These are phyloP conservation scores for Otocyon megalotis DNA, from an alignment of 2,113 vertebrate species.

Conservation along the genomic window DNA sequence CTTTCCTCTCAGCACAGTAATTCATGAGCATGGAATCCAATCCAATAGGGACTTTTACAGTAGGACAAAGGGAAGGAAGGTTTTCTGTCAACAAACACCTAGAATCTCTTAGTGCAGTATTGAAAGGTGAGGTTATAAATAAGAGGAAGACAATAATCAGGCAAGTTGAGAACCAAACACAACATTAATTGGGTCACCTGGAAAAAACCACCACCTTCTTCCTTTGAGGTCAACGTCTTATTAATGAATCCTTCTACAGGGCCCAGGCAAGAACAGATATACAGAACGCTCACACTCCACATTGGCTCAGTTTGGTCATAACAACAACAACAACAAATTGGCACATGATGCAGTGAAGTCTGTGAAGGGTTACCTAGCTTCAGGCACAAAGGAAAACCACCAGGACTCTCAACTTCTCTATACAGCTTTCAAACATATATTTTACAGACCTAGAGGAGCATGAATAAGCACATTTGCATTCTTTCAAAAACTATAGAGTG, in stretches of 20 bases:
- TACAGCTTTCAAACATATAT: slow-evolving; percentile 45
- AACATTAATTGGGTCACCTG: slow-evolving; percentile 66
- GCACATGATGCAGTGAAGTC: neutral
- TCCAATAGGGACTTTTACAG: slow-evolving; percentile 1
- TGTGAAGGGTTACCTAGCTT: slow-evolving; percentile 11
- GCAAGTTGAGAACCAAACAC: slow-evolving; percentile 60
- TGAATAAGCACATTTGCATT: slow-evolving; percentile 86
- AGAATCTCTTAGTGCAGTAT: neutral
- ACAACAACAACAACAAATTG: neutral
- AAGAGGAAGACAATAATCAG: slow-evolving; percentile 19
- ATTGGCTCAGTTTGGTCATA: neutral
- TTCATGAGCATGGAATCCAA: slow-evolving; percentile 22
- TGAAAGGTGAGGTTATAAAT: slow-evolving; percentile 19
- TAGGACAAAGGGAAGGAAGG: slow-evolving; percentile 27
- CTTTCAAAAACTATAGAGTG: slow-evolving; percentile 13
- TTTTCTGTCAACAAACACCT: slow-evolving; percentile 14
- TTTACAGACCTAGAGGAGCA: slow-evolving; percentile 68
- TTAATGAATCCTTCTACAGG: slow-evolving; percentile 57
- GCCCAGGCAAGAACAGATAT: neutral
- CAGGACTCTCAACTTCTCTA: slow-evolving; percentile 31
- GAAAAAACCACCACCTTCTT: slow-evolving; percentile 53
- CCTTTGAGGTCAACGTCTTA: slow-evolving; percentile 42
- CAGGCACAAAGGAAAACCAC: slow-evolving; percentile 54
- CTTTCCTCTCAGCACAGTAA: slow-evolving; percentile 25
- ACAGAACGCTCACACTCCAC: neutral